These are phyloP conservation scores for Saturnia japonica DNA, from an alignment of 2,888 invertebrate species.

Conservation along the genomic window DNA sequence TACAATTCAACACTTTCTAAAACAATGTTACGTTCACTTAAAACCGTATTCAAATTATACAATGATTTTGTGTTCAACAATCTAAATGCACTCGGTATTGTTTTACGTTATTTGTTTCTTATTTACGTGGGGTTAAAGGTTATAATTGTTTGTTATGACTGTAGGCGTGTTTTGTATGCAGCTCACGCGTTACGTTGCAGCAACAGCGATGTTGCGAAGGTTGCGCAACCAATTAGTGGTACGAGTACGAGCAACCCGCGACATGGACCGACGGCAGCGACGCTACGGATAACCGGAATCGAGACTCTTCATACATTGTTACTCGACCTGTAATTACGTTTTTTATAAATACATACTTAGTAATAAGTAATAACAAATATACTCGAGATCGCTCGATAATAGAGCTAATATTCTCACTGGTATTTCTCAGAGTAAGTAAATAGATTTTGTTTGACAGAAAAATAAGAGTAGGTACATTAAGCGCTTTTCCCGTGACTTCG, in stretches of 20 bases:
- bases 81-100: slow-evolving; percentile 26
- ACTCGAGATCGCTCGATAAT: slow-evolving; percentile 11
- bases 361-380: slow-evolving; percentile 6
- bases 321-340: slow-evolving; percentile 7
- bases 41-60: slow-evolving; percentile 65
- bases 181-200: slow-evolving; percentile 50
- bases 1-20: slow-evolving; percentile 68
- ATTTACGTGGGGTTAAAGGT: slow-evolving; percentile 21
- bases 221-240: slow-evolving; percentile 69
- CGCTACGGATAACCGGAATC: slow-evolving; percentile 56
- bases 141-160: slow-evolving; percentile 27
- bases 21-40: slow-evolving; percentile 67
- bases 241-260: slow-evolving; percentile 38
- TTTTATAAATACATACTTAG: background rate
- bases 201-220: slow-evolving; percentile 51
- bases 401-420: background rate
- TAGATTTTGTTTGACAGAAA: background rate
- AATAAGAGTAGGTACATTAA: background rate
- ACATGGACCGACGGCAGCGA: slow-evolving; percentile 52
- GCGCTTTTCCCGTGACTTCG: too few relatives aligned
- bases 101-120: slow-evolving; percentile 23
- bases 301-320: slow-evolving; percentile 38
- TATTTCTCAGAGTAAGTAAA: background rate
- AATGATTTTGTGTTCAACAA: slow-evolving; percentile 50
- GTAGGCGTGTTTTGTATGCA: slow-evolving; percentile 41